phyloP scores from a whole-genome alignment of 2,797 vertebrate species.

The Acestrorhynchus altus region DNA sequence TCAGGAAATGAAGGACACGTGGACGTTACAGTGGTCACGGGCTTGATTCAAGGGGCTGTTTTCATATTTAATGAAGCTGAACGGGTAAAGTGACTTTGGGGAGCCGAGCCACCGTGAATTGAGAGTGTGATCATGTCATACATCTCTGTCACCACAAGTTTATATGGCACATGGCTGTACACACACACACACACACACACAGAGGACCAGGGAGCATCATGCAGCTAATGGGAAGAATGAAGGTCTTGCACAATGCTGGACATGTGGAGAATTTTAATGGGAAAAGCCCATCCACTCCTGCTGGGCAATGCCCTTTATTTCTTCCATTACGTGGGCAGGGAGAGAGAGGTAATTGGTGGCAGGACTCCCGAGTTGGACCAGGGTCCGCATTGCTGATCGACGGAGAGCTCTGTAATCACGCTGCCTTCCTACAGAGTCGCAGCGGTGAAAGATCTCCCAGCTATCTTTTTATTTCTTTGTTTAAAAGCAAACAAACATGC shows the following conservation, averaged over 20 bases:
- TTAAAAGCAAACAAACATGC: neutral
- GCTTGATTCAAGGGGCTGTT: slow-evolving; percentile 1
- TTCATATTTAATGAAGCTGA: slow-evolving; percentile 20
- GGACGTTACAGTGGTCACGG: neutral
- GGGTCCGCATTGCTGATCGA: slow-evolving; percentile 24
- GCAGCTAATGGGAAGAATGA: slow-evolving; percentile 71
- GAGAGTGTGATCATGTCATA: slow-evolving; percentile 72
- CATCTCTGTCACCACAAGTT: slow-evolving; percentile 76
- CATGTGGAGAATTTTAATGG: slow-evolving; percentile 82
- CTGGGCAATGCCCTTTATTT: slow-evolving; percentile 66
- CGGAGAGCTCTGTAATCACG: slow-evolving; percentile 29
- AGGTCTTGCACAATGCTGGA: slow-evolving; percentile 74
- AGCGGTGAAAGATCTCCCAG: slow-evolving; percentile 21
- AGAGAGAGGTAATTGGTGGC: slow-evolving; percentile 67
- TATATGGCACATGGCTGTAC: slow-evolving; percentile 52
- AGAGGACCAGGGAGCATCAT: slow-evolving; percentile 61
- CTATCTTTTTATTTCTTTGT: neutral
- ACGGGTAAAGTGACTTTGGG: slow-evolving; percentile 71
- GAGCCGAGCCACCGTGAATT: slow-evolving; percentile 68
- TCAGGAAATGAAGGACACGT: slow-evolving; percentile 8
- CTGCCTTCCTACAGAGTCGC: slow-evolving; percentile 13
- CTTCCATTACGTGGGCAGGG: slow-evolving; percentile 46
- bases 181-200: slow-evolving; percentile 52
- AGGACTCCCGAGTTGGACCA: slow-evolving; percentile 51
- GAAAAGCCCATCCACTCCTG: slow-evolving; percentile 67